Evolutionary conservation across 2,888 invertebrate genomes (phyloP).

Genomic region (Epinotia nisella): DNA sequence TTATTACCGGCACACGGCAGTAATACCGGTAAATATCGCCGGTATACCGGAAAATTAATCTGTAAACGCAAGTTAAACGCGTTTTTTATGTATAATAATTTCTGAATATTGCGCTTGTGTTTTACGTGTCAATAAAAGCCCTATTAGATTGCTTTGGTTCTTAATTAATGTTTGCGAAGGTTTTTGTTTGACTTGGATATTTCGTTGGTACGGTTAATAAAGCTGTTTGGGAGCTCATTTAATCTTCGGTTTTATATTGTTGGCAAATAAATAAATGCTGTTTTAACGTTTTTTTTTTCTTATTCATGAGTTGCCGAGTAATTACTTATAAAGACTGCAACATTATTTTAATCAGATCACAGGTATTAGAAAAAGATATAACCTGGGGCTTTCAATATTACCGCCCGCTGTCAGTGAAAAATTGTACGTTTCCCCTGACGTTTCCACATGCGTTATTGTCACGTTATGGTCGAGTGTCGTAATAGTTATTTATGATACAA

Average conservation of each 20-base stretch:
- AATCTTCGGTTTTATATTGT: neutral
- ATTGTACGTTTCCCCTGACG: too few relatives aligned
- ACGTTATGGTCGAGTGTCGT: too few relatives aligned
- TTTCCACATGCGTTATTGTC: too few relatives aligned
- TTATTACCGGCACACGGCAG: constrained; percentile 40
- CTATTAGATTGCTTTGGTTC: constrained; percentile 4
- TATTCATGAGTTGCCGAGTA: too few relatives aligned
- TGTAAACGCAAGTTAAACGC: constrained; percentile 32
- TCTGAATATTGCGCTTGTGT: constrained; percentile 4
- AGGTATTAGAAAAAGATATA: too few relatives aligned
- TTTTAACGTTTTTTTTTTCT: too few relatives aligned
- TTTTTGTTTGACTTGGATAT: constrained; percentile 4
- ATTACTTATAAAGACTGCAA: too few relatives aligned
- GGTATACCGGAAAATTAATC: constrained; percentile 48
- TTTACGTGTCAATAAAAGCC: constrained; percentile 23
- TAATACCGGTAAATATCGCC: neutral
- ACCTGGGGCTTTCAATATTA: too few relatives aligned
- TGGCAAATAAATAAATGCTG: neutral
- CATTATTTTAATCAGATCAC: too few relatives aligned
- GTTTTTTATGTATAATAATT: constrained; percentile 37
- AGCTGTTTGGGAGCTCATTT: neutral
- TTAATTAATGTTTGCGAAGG: constrained; percentile 22
- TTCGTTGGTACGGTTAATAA: constrained; percentile 9
- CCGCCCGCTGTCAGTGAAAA: too few relatives aligned
- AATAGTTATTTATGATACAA: too few relatives aligned